Conservation (phyloP, 2,113 vertebrate genomes). For the Paedocypris sp. region DNA sequence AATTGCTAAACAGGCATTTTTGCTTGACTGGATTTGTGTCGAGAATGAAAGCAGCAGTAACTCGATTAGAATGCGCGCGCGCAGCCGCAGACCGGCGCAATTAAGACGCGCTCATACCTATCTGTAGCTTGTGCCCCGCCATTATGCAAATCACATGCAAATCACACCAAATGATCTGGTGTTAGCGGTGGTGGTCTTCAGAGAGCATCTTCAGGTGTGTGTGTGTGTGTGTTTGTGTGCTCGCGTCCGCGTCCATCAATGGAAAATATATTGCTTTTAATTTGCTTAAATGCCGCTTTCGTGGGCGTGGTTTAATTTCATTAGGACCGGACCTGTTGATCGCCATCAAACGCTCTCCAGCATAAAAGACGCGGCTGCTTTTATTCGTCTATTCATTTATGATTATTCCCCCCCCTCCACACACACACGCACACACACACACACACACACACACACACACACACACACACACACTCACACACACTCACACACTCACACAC, state of each 20-base stretch:
- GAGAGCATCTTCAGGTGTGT: slow-evolving; percentile 34
- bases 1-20: slow-evolving; percentile 46
- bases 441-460: too few relatives aligned
- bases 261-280: slow-evolving; percentile 97
- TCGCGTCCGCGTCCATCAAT: slow-evolving; percentile 87
- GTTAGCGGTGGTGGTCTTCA: slow-evolving; percentile 51
- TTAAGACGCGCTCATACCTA: slow-evolving; percentile 67
- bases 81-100: slow-evolving; percentile 62
- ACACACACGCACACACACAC: too few relatives aligned
- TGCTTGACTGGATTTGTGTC: slow-evolving; percentile 41
- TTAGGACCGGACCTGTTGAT: slow-evolving; percentile 95
- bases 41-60: slow-evolving; percentile 43
- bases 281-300: slow-evolving; percentile 75
- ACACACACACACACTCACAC: too few relatives aligned
- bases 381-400: slow-evolving; percentile 15
- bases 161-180: slow-evolving; percentile 62
- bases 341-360: slow-evolving; percentile 84
- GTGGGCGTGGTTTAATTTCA: slow-evolving; percentile 95
- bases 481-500: too few relatives aligned
- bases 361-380: slow-evolving; percentile 73
- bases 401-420: slow-evolving; percentile 45
- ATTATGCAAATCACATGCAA: slow-evolving; percentile 69
- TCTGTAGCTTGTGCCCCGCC: slow-evolving; percentile 67
- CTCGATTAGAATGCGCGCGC: slow-evolving; percentile 63
- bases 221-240: slow-evolving; percentile 16